These are phyloP conservation scores for Melanerpes aurifrons DNA, from an alignment of 2,113 vertebrate genomes.

Conservation along the genomic window DNA sequence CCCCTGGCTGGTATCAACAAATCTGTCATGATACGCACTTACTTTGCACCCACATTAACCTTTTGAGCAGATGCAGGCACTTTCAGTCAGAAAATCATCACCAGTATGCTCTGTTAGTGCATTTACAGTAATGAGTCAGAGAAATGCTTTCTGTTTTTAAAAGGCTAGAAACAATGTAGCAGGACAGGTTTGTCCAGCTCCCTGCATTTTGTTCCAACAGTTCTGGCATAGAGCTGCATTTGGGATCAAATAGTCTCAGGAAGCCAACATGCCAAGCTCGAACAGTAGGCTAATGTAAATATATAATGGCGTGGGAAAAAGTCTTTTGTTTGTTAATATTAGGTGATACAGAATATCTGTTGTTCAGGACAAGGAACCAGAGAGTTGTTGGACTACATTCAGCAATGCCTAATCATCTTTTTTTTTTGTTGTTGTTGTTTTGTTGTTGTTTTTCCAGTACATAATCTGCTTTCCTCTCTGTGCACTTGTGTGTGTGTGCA, in stretches of 20 bases:
- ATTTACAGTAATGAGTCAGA: slow-evolving; percentile 52
- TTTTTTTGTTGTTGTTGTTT: neutral
- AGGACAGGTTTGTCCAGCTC: slow-evolving; percentile 78
- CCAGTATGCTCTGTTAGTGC: neutral
- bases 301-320: slow-evolving; percentile 61
- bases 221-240: slow-evolving; percentile 43
- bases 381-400: neutral
- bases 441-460: neutral
- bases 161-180: slow-evolving; percentile 74
- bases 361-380: neutral
- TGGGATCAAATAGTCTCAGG: slow-evolving; percentile 60
- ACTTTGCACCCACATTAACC: slow-evolving; percentile 45
- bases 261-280: slow-evolving; percentile 39
- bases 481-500: rapidly evolving
- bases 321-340: slow-evolving; percentile 45
- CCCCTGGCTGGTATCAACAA: slow-evolving; percentile 44
- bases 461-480: neutral
- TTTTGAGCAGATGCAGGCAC: slow-evolving; percentile 42
- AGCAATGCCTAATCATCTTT: neutral
- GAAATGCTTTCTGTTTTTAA: slow-evolving; percentile 53
- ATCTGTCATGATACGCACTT: slow-evolving; percentile 48
- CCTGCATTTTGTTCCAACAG: slow-evolving; percentile 70
- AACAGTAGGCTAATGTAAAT: slow-evolving; percentile 63
- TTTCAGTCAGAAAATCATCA: slow-evolving; percentile 51
- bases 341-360: slow-evolving; percentile 42